Conservation (phyloP, 2,888 invertebrate genomes). For the Automeris io region DNA sequence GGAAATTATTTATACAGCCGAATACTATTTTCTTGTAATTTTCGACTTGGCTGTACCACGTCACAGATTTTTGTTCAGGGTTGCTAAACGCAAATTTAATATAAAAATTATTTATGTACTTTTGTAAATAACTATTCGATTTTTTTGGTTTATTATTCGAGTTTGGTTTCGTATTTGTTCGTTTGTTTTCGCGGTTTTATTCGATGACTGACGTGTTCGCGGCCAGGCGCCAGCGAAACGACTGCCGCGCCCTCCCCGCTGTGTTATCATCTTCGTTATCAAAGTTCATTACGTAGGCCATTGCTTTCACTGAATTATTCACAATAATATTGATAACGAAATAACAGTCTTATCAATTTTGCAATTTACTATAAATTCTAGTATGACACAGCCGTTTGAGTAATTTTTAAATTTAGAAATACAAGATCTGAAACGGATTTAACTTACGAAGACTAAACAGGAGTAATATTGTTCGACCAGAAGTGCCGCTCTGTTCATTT, state of each 20-base stretch:
- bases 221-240: conserved; percentile 50
- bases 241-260: conserved; percentile 42
- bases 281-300: conserved; percentile 22
- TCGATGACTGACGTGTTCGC: conserved; percentile 45
- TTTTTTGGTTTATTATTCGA: conserved; percentile 34
- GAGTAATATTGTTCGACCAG: no score
- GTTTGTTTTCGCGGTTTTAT: conserved; percentile 41
- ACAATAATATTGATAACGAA: conserved; percentile 9
- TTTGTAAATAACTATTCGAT: conserved; percentile 26
- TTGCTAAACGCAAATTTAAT: neutral
- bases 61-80: neutral
- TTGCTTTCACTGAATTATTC: conserved; percentile 6
- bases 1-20: conserved; percentile 54
- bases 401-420: no score
- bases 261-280: conserved; percentile 49
- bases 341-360: neutral
- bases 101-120: neutral
- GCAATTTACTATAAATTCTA: neutral
- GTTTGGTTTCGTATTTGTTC: conserved; percentile 43
- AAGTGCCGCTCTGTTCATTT: no score
- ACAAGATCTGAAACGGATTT: no score
- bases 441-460: no score
- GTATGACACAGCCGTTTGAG: neutral
- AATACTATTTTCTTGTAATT: conserved; percentile 36
- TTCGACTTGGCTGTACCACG: conserved; percentile 15